Evolutionary conservation across 2,888 invertebrate genomes (phyloP).

Genomic region (Deilephila elpenor): DNA sequence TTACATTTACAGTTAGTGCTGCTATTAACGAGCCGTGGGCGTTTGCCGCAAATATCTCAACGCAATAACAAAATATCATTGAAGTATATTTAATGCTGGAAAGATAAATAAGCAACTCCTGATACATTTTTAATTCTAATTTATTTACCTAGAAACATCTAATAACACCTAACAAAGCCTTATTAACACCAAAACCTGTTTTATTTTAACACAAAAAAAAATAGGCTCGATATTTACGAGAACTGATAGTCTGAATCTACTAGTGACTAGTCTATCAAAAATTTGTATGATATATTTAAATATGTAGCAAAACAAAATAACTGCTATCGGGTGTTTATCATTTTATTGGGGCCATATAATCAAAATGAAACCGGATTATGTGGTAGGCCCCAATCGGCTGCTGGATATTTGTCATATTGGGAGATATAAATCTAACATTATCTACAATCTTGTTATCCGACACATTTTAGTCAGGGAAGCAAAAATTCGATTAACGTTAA

Average conservation of each 20-base stretch:
- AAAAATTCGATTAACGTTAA: conserved; percentile 69
- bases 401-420: conserved; percentile 21
- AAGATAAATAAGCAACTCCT: not conserved
- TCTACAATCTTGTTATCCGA: conserved; percentile 63
- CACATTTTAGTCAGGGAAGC: conserved; percentile 58
- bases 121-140: not conserved
- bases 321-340: conserved; percentile 30
- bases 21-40: conserved; percentile 55
- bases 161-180: not conserved
- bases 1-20: conserved; percentile 55
- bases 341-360: conserved; percentile 35
- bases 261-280: not conserved
- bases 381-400: not conserved
- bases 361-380: conserved; percentile 28
- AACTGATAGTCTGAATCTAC: not conserved
- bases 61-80: conserved; percentile 11
- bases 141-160: not conserved
- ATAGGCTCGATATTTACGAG: not conserved
- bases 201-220: not conserved
- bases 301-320: conserved; percentile 19
- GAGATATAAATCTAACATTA: conserved; percentile 64
- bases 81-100: not conserved
- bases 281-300: not conserved
- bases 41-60: conserved; percentile 54
- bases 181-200: too few species aligned